Percentiles rank a stretch among this genome's conserved stretches.
Conservation (phyloP, 2,888 invertebrate genomes). For the Ennomos quercinarius region DNA sequence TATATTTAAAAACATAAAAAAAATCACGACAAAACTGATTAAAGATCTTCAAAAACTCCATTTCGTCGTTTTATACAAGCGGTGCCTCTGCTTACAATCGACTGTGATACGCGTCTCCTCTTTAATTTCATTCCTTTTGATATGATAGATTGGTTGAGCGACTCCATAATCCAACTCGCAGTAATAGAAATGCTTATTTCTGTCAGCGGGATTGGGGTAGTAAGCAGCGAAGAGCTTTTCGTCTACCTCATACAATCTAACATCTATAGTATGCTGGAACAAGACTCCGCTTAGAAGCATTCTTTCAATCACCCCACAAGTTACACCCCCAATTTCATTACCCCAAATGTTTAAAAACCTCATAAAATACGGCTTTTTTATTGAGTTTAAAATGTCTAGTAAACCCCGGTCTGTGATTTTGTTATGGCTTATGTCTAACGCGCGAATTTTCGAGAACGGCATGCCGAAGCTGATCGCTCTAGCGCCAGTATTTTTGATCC, state of each 20-base stretch:
- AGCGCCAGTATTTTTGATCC: slow-evolving; percentile 84
- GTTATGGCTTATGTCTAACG: slow-evolving; percentile 85
- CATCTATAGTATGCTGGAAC: slow-evolving; percentile 71
- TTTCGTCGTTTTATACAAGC: slow-evolving; percentile 64
- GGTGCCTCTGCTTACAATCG: slow-evolving; percentile 67
- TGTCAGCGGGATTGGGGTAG: slow-evolving; percentile 71
- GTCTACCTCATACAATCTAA: slow-evolving; percentile 69
- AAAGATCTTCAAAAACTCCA: slow-evolving; percentile 49
- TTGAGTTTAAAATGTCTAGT: slow-evolving; percentile 79
- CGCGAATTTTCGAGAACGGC: slow-evolving; percentile 84
- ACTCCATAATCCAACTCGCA: slow-evolving; percentile 77
- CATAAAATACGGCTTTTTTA: slow-evolving; percentile 80
- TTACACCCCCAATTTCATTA: slow-evolving; percentile 67
- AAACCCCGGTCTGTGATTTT: slow-evolving; percentile 82
- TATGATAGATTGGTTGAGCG: slow-evolving; percentile 71
- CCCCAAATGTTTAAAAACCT: slow-evolving; percentile 77
- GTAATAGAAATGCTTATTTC: slow-evolving; percentile 84
- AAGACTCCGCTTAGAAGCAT: slow-evolving; percentile 68
- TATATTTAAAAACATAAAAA: slow-evolving; percentile 1
- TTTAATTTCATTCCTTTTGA: slow-evolving; percentile 60
- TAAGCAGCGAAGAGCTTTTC: slow-evolving; percentile 65
- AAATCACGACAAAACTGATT: slow-evolving; percentile 13
- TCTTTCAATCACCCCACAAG: slow-evolving; percentile 69
- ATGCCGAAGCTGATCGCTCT: slow-evolving; percentile 82
- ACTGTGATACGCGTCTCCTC: slow-evolving; percentile 60